Evolutionary conservation across 1,140 invertebrate genomes (phyloP).

Genomic region (Aphelinus certus): DNA sequence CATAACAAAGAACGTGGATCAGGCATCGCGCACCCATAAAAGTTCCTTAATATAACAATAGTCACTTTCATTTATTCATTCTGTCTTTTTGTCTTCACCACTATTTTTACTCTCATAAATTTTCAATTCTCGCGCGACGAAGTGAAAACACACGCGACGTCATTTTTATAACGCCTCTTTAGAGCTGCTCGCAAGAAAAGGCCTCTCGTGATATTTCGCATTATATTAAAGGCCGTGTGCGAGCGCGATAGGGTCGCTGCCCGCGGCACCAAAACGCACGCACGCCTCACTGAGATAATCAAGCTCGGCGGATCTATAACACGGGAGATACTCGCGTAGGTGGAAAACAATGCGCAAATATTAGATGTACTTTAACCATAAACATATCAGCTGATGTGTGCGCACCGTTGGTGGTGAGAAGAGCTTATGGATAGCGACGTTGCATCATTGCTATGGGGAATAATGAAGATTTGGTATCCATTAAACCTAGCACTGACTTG

Average conservation of each 20-base stretch:
- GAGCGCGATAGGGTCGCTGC: neutral
- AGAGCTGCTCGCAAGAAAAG: neutral
- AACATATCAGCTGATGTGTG: neutral
- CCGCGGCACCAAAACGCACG: neutral
- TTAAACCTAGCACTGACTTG: no score
- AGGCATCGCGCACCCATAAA: no score
- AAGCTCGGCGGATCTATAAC: no score
- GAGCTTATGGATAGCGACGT: no score
- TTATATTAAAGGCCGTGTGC: neutral
- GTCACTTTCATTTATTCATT: no score
- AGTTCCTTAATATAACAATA: no score
- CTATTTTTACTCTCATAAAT: conserved; percentile 32
- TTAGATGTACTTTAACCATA: neutral
- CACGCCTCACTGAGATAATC: no score
- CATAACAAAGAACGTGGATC: no score
- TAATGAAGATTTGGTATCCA: no score
- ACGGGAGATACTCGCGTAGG: neutral
- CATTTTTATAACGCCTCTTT: conserved; percentile 21
- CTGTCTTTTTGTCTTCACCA: no score
- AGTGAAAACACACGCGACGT: conserved; percentile 21
- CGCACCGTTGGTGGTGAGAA: no score
- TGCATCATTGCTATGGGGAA: no score
- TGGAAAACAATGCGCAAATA: conserved; percentile 12
- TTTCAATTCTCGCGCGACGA: conserved; percentile 38
- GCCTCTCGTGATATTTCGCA: conserved; percentile 1